These are phyloP conservation scores for Dendrophyllia cribrosa DNA, from an alignment of 64 coral and sea anemone species.

Conservation along the genomic window DNA sequence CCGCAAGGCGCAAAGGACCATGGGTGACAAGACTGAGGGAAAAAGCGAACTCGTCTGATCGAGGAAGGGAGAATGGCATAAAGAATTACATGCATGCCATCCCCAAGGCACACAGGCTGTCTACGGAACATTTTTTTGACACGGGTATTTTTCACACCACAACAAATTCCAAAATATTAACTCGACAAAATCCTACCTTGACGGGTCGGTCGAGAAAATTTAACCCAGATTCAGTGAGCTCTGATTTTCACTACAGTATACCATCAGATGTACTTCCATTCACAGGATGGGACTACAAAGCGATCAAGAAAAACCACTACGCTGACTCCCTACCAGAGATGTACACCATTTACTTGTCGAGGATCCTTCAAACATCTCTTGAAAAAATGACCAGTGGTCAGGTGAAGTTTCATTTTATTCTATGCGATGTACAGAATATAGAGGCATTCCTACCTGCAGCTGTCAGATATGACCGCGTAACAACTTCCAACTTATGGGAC, in stretches of 20 bases:
- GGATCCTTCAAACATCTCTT: background rate
- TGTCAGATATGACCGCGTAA: conserved; percentile 42
- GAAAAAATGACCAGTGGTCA: background rate
- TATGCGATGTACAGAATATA: conserved; percentile 18
- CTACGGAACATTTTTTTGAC: conserved; percentile 21
- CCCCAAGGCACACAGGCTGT: conserved; percentile 19
- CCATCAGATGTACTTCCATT: conserved; percentile 51
- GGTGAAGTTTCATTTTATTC: conserved; percentile 7
- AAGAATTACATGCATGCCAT: conserved; percentile 11
- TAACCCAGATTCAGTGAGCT: background rate
- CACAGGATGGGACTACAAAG: conserved; percentile 43
- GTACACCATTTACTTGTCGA: conserved; percentile 36
- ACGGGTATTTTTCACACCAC: conserved; percentile 5
- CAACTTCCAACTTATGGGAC: conserved; percentile 60
- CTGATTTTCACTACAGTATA: conserved; percentile 20
- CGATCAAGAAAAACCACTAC: background rate
- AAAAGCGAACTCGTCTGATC: background rate
- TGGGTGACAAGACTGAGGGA: background rate
- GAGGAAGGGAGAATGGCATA: background rate
- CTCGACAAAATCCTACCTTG: conserved; percentile 32
- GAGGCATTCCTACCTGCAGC: background rate
- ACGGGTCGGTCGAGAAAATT: background rate
- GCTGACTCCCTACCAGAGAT: background rate
- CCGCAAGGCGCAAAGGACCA: background rate
- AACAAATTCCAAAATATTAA: background rate